These are phyloP conservation scores for Helogale parvula DNA, from an alignment of 2,113 vertebrate genomes.

Conservation along the genomic window DNA sequence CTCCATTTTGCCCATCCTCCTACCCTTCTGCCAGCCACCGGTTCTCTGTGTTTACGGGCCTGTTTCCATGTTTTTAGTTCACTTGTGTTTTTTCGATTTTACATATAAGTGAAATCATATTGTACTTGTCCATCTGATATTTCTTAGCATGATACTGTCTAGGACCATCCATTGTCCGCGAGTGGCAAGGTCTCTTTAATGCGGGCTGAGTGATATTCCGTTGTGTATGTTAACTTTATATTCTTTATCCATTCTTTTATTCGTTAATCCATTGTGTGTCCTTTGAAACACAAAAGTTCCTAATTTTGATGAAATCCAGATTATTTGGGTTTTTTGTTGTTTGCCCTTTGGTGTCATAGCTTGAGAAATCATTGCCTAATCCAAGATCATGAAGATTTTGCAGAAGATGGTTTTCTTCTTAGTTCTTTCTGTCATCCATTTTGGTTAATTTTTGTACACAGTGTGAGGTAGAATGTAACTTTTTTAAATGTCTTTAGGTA, in stretches of 20 bases:
- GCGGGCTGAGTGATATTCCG: not conserved
- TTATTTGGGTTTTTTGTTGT: not conserved
- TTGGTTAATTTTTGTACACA: not conserved
- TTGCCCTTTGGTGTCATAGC: not conserved
- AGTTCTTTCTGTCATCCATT: not conserved
- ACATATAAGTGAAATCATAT: not conserved
- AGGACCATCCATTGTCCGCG: not conserved
- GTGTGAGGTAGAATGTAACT: not conserved
- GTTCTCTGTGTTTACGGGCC: not conserved
- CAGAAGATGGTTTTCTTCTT: not conserved
- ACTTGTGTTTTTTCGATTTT: not conserved
- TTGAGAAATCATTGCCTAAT: not conserved
- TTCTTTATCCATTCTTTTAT: not conserved
- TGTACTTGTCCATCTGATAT: not conserved
- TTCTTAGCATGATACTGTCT: not conserved
- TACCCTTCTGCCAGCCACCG: not conserved
- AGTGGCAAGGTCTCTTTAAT: not conserved
- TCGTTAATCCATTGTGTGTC: not conserved
- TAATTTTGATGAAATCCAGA: conserved; percentile 38
- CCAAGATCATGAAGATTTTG: not conserved
- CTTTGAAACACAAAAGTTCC: not conserved
- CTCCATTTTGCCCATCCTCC: not conserved
- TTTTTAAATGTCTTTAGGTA: not conserved
- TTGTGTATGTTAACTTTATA: not conserved
- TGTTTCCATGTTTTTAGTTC: not conserved